These are phyloP conservation scores for Holothuria leucospilota DNA, from an alignment of 53 echinoderm and acorn worm species.

Conservation along the genomic window DNA sequence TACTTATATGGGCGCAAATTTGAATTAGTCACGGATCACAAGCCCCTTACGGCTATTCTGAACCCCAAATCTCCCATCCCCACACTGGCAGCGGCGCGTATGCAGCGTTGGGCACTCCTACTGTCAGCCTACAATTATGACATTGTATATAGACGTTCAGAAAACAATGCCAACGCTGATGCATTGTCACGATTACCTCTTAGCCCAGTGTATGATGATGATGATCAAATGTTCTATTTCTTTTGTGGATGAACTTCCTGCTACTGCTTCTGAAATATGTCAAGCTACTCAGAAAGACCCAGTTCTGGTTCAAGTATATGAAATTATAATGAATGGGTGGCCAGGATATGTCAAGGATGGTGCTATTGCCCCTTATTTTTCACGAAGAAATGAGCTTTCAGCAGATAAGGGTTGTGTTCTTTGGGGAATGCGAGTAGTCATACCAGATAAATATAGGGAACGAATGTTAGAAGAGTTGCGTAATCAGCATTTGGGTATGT, in stretches of 20 bases:
- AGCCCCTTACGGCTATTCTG: constrained; percentile 56
- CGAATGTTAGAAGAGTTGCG: constrained; percentile 30
- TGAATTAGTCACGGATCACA: constrained; percentile 56
- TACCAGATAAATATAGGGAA: constrained; percentile 24
- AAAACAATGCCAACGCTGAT: constrained; percentile 61
- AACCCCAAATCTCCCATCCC: constrained; percentile 51
- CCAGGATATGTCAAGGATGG: constrained; percentile 3
- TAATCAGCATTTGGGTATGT: constrained; percentile 58
- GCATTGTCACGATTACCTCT: constrained; percentile 6
- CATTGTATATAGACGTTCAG: constrained; percentile 60
- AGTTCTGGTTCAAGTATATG: constrained; percentile 19
- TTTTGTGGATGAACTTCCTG: constrained; percentile 40
- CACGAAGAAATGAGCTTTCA: constrained; percentile 45
- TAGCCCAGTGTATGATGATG: neutral
- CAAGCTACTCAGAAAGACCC: constrained; percentile 34
- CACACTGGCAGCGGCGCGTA: constrained; percentile 44
- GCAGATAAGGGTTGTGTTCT: constrained; percentile 52
- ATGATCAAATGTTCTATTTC: constrained; percentile 20
- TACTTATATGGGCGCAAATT: constrained; percentile 66
- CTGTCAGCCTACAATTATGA: constrained; percentile 62
- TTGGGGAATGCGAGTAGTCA: constrained; percentile 50
- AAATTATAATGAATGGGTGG: constrained; percentile 18
- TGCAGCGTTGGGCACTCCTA: constrained; percentile 53
- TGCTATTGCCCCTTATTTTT: constrained; percentile 1
- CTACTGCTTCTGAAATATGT: constrained; percentile 4